phyloP scores from a whole-genome alignment of 1,140 invertebrate genomes.

The Nasonia vitripennis region DNA sequence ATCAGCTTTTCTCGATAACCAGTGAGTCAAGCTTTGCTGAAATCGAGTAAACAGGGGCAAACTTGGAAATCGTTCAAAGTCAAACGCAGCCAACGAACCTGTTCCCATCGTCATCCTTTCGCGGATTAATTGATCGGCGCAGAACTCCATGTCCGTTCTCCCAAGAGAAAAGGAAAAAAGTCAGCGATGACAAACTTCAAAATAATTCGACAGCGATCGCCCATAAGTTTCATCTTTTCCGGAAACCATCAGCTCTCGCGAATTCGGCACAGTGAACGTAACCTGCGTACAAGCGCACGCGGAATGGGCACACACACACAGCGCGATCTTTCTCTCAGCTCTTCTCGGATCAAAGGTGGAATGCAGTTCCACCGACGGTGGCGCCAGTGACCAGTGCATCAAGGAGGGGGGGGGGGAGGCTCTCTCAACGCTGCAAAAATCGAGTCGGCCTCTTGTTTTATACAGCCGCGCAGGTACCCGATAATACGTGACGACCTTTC shows the following conservation, averaged over 20 bases:
- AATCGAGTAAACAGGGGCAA: background rate
- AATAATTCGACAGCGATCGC: no score
- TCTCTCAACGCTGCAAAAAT: background rate
- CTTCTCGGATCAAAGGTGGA: constrained; percentile 22
- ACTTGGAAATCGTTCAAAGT: background rate
- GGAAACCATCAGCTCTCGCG: background rate
- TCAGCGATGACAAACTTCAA: no score
- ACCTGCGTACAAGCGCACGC: background rate
- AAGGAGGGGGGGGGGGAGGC: background rate
- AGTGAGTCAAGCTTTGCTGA: no score
- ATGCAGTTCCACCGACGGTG: constrained; percentile 27
- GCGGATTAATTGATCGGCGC: background rate
- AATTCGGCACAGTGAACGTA: background rate
- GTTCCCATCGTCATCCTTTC: background rate
- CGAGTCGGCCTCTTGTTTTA: background rate
- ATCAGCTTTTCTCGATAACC: background rate
- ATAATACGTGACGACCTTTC: background rate
- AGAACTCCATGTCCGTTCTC: background rate
- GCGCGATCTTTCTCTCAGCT: background rate
- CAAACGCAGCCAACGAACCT: background rate
- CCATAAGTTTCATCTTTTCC: no score
- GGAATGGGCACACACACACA: background rate
- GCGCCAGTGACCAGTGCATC: constrained; percentile 5
- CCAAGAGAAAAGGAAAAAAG: background rate
- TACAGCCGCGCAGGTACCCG: background rate